Conservation (phyloP, 2,888 invertebrate genomes). For the Eugnorisma glareosa region DNA sequence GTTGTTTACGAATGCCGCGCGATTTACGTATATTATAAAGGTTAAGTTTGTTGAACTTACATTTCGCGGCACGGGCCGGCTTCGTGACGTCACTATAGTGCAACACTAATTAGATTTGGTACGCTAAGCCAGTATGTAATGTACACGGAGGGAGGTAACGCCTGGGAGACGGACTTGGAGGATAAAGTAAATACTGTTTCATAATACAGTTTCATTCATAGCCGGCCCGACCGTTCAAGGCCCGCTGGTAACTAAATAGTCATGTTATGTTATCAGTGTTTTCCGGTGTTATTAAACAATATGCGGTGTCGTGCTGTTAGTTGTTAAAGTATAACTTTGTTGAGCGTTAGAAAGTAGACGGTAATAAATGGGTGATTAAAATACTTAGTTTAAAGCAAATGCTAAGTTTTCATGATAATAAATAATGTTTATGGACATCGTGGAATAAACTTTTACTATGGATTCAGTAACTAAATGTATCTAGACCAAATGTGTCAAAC, state of each 20-base stretch:
- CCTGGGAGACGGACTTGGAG: conserved; percentile 70
- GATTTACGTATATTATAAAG: conserved; percentile 71
- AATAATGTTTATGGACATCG: not conserved
- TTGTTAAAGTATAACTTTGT: conserved; percentile 47
- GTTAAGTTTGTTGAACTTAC: conserved; percentile 88
- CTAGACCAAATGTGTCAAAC: not conserved
- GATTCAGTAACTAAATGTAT: not conserved
- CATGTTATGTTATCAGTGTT: conserved; percentile 73
- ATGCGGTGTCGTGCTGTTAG: conserved; percentile 52
- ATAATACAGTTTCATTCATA: conserved; percentile 68
- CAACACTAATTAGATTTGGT: conserved; percentile 87
- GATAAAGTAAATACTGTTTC: conserved; percentile 78
- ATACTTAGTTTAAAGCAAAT: not conserved
- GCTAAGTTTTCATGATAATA: not conserved
- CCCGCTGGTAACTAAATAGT: conserved; percentile 69
- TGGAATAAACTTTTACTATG: not conserved
- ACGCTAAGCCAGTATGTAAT: conserved; percentile 80
- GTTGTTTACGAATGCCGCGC: conserved; percentile 63
- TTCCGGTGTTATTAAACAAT: conserved; percentile 66
- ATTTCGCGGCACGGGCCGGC: conserved; percentile 81
- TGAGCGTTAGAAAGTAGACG: conserved; percentile 36
- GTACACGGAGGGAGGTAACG: conserved; percentile 74
- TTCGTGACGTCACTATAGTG: conserved; percentile 84
- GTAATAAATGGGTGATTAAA: conserved; percentile 32
- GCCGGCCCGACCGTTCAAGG: conserved; percentile 69